A percentile compares a stretch with the other conserved stretches of the same genome.
Conservation (phyloP, 2,113 vertebrate species). For the Empidonax traillii region DNA sequence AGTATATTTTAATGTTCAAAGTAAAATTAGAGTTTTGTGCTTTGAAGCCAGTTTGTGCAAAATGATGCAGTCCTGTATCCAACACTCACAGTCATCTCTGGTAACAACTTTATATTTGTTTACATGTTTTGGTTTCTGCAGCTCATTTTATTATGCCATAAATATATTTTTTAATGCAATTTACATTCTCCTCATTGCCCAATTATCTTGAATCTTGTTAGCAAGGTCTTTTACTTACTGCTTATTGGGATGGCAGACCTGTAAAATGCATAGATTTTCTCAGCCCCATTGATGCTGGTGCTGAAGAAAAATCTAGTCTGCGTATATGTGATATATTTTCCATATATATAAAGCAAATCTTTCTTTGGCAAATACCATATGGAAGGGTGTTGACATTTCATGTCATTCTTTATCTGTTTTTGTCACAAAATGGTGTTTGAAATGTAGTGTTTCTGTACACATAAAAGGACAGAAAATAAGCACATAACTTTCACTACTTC, state of each 20-base stretch:
- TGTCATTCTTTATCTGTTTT: slow-evolving; percentile 29
- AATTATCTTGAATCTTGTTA: not conserved
- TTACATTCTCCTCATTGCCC: not conserved
- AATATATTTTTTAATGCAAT: not conserved
- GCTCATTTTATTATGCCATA: not conserved
- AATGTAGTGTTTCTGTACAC: not conserved
- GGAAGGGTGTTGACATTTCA: not conserved
- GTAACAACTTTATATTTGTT: not conserved
- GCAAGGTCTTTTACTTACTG: not conserved
- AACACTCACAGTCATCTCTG: not conserved
- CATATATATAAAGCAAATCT: not conserved
- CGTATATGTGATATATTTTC: not conserved
- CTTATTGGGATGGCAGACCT: not conserved
- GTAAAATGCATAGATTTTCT: not conserved
- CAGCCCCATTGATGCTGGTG: not conserved
- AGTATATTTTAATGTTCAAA: not conserved
- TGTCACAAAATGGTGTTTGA: not conserved
- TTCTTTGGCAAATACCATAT: slow-evolving; percentile 15
- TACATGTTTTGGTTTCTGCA: not conserved
- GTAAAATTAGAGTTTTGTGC: not conserved
- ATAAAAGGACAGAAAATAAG: not conserved
- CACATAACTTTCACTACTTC: not conserved
- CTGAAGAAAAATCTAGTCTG: not conserved
- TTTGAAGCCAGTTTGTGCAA: not conserved
- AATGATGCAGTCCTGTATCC: not conserved